Evolutionary conservation across 1,140 invertebrate species (phyloP), one percentile per base, ranked within the genome.

Genomic region (Calosoma granatense): DNA sequence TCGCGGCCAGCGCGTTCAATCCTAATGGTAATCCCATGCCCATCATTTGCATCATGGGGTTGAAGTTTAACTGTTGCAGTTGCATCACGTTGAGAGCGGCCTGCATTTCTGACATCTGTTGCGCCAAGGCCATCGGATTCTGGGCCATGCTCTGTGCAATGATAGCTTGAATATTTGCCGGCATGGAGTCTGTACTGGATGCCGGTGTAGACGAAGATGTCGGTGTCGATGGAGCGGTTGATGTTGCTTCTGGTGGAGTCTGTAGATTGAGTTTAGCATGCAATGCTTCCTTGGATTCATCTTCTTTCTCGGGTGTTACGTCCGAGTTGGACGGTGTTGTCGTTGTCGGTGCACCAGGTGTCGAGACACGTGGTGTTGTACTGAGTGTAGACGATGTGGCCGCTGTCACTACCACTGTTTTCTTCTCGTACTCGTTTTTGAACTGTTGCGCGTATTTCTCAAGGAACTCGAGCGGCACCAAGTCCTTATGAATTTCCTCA

Each of bases 371-470:
- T 1, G 81, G 80, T 12, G 78, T 78, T 2, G 75, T 76, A n/a
- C 70, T 77, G 39, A 71, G 61, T 6, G 78, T 78, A 1, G 78
- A 78, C 1, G 76, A 78, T 2, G 79, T 79, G n/a, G 78, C 77
- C 3, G 73, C 75, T 20, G 83, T 85, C 19, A 84, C 83, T 22
- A 83, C 83, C 39, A 85, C 83, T 55, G 78, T 81, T 70, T 89
- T 89, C 72, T 87, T 87, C 67, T 90, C 87, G 69, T 90, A 90
- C 66, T 91, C 88, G 64, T 80, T 84, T 72, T 90, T 90, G 66
- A 92, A 91, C 65, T 90, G 87, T 73, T 94, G 87, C 22, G 91
- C 90, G 74, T 94, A 94, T 70, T 90, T 86, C 75, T 95, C 92
- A 47, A 96, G 77, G 67, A 90, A 87, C 66, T 93, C 87, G 20